These are phyloP conservation scores for Lophotis ruficrista DNA, from an alignment of 2,113 vertebrate species.

Conservation along the genomic window DNA sequence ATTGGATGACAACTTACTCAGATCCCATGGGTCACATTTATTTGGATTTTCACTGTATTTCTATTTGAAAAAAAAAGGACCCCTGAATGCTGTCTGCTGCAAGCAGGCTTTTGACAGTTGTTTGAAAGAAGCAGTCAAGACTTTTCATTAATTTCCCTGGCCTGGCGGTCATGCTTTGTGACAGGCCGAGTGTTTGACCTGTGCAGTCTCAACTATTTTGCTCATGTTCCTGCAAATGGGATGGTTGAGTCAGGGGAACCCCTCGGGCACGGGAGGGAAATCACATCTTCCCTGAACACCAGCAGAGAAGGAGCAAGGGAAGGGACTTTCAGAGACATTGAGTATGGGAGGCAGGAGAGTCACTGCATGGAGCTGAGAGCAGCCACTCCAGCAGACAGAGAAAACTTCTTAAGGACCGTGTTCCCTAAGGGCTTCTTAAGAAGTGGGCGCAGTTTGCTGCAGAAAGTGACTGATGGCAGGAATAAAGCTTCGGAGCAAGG, in stretches of 20 bases:
- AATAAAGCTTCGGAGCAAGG: neutral
- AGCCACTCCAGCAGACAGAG: accelerated
- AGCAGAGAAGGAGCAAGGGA: neutral
- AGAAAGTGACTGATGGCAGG: neutral
- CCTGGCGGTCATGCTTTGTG: neutral
- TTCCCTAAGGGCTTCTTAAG: neutral
- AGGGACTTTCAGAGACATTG: neutral
- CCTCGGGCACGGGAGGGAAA: accelerated
- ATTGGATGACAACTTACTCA: neutral
- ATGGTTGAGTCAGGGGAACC: neutral
- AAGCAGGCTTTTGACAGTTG: neutral
- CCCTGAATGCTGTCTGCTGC: neutral
- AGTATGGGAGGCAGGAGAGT: neutral
- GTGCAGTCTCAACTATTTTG: neutral
- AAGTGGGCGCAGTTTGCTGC: neutral
- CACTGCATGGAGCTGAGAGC: neutral
- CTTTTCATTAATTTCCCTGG: neutral
- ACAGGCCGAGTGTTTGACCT: neutral
- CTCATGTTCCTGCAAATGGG: neutral
- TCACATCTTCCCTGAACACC: neutral
- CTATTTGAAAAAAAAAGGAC: neutral
- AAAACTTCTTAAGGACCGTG: neutral
- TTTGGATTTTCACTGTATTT: neutral
- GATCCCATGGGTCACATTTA: neutral
- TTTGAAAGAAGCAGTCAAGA: neutral